phyloP scores from a whole-genome alignment of 2,113 vertebrate species.

The Anolis sagrei region DNA sequence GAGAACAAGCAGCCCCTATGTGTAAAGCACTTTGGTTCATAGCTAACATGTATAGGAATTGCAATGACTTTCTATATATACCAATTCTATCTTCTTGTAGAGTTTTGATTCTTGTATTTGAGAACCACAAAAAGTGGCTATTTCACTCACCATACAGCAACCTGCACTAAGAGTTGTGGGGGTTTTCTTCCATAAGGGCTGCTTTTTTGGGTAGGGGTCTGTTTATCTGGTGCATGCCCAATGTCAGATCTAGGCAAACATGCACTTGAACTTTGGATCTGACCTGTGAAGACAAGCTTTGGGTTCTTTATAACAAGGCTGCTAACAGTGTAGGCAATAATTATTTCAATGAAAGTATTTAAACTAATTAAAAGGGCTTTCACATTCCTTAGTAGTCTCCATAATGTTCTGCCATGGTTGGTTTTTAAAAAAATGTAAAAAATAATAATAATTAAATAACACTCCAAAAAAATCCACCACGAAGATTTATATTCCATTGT shows the following conservation, averaged over 20 bases:
- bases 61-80: conserved; percentile 18
- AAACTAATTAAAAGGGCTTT: conserved; percentile 62
- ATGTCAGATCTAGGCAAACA: conserved; percentile 44
- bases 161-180: conserved; percentile 30
- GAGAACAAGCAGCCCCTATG: neutral
- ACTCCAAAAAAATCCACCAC: conserved; percentile 72
- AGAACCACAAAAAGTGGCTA: conserved; percentile 17
- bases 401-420: conserved; percentile 69
- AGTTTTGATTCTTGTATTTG: conserved; percentile 19
- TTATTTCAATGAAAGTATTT: conserved; percentile 44
- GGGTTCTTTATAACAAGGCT: conserved; percentile 46
- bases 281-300: conserved; percentile 46
- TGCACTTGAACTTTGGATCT: conserved; percentile 44
- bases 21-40: neutral
- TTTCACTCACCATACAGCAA: conserved; percentile 29
- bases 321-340: conserved; percentile 71
- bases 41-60: conserved; percentile 10
- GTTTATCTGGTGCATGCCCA: conserved; percentile 43
- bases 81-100: conserved; percentile 8
- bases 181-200: conserved; percentile 11
- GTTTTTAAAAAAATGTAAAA: conserved; percentile 65
- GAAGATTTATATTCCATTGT: conserved; percentile 75
- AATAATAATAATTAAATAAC: conserved; percentile 79
- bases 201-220: conserved; percentile 35
- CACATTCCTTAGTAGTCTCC: conserved; percentile 73